Evolutionary conservation across 2,888 invertebrate genomes (phyloP), one percentile per base, ranked within the genome.

Genomic region (Elegia similella): DNA sequence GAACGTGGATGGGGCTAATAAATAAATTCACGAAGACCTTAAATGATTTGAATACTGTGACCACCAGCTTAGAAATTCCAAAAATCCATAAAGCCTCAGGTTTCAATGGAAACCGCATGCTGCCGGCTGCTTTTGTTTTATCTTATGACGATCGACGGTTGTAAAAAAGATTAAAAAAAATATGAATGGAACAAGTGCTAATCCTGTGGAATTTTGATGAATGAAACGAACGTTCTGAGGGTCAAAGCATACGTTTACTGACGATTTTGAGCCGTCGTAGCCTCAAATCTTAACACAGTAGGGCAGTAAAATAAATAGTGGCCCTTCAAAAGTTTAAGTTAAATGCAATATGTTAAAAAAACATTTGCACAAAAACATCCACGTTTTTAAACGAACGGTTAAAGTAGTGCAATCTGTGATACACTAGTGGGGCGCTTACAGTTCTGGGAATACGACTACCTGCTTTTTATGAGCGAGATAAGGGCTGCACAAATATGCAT

Each of bases 391-490:
- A 12, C 17, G 8, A 16, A 38, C 16, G 66, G 76, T 80, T 81
- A 82, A 83, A 78, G 72, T 62, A 64, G 72, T 54, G 53, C 53
- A 53, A 43, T 50, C 34, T 7, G 16, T 50, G 50, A 50, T 50
- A 68, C 70, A 68, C 74, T 82, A 79, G 71, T 83, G 81, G 78
- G 78, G 76, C 73, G 72, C 78, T 68, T 69, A 76, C 69, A 64
- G 67, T 87, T 84, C 86, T 79, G 78, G 76, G 88, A 88, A 88
- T 80, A 76, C 78, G 80, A 80, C 89, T 90, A 89, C 90, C 90
- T 90, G 90, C 82, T 86, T 82, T 86, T 87, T 84, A 82, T 82
- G 80, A 75, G 66, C 48, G 64, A 81, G 80, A 85, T 84, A 82
- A 80, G 78, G 75, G 72, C 73, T 75, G 71, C 70, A 78, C 80